Base-by-base conservation (phyloP, 2,113 vertebrate genomes). In the Laticauda colubrina region DNA sequence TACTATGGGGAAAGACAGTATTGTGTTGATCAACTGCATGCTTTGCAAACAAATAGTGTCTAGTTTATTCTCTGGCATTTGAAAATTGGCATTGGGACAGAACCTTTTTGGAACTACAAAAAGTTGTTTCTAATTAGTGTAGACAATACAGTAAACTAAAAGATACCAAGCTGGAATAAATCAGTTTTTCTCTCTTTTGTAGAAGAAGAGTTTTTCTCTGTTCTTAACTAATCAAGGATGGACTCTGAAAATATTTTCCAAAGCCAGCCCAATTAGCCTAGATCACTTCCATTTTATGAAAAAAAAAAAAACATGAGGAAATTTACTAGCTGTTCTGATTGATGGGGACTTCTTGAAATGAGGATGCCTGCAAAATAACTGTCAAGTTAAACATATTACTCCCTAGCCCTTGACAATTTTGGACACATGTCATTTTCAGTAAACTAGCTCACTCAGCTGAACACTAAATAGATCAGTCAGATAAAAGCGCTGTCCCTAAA, bases 401-500 rank as follows among this genome's bases (percentile, higher is more conserved):
- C 34, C 2, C 18, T 48, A 86, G 55, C 10, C n/a, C 15, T 29
- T 51, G 59, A 86, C 51, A 92, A 64, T 87, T 43, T n/a, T 91
- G 43, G 12, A 45, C 29, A 54, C 2, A 34, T 61, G 2, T 57
- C 12, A 92, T 92, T 64, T 54, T 48, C 57, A 81, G 56, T 54
- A 69, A 29, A 87, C 23, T 55, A 18, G 18, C 55, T 86, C 43
- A 45, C 45, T 61, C 29, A 39, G 39, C 23, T n/a, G 39, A 57
- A 86, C 54, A 57, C 14, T 56, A 57, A 48, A 85, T 11, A 86
- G 53, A 56, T 54, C 29, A 45, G 18, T 55, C 21, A 20, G 18
- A 23, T 61, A 0, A 64, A 4, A 94, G 91, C 0, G 88, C 26
- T 56, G 92, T 96, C 91, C 93, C 96, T 96, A 91, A 93, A 87